These are phyloP conservation scores for Ptyas mucosa DNA, from an alignment of 2,113 vertebrate genomes.

Conservation along the genomic window DNA sequence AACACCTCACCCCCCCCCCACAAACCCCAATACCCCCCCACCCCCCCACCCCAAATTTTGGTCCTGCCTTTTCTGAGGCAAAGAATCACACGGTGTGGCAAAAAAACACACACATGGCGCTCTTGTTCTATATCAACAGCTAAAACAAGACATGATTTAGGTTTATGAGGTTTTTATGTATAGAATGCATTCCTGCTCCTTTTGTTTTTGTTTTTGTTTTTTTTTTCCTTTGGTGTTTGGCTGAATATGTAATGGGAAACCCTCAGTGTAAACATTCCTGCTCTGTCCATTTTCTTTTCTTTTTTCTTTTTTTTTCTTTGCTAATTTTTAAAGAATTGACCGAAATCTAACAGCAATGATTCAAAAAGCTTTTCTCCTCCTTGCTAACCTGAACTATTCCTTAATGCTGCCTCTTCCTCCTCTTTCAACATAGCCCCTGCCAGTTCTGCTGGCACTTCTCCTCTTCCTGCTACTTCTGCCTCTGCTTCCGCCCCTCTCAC, in stretches of 20 bases:
- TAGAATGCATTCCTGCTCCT: conserved; percentile 24
- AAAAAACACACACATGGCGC: not conserved
- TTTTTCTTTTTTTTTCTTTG: conserved; percentile 11
- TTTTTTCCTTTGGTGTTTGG: conserved; percentile 32
- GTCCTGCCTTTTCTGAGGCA: not conserved
- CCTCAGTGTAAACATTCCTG: conserved; percentile 46
- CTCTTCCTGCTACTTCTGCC: conserved; percentile 75
- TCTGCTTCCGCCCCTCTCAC: conserved; percentile 70
- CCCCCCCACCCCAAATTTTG: not conserved
- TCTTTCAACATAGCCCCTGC: conserved; percentile 74
- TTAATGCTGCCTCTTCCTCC: conserved; percentile 74
- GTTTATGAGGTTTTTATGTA: conserved; percentile 24
- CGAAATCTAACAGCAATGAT: conserved; percentile 60
- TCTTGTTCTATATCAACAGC: not conserved
- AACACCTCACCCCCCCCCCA: not conserved
- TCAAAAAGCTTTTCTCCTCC: conserved; percentile 63
- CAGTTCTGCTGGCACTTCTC: conserved; percentile 80
- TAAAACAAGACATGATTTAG: conserved; percentile 24
- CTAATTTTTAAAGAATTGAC: conserved; percentile 51
- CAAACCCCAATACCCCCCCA: not conserved
- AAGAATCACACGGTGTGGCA: not conserved
- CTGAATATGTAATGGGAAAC: conserved; percentile 32
- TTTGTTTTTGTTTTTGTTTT: too few relatives aligned
- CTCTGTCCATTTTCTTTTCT: conserved; percentile 10
- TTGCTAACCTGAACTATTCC: conserved; percentile 68